phyloP scores from a whole-genome alignment of 2,113 vertebrate genomes.

The Ophiodon elongatus region DNA sequence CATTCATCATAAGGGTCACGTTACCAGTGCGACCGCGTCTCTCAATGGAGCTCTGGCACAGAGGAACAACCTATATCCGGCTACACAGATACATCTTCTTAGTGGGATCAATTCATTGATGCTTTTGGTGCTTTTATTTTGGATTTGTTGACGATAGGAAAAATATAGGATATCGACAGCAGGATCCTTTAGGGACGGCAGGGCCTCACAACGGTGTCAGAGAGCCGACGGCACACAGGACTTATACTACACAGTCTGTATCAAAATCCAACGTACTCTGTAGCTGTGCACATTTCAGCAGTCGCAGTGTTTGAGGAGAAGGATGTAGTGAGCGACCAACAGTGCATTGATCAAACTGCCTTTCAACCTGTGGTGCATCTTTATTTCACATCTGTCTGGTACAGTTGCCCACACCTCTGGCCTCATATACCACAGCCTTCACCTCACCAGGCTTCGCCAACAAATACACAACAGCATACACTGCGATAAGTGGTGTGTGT shows the following conservation, averaged over 20 bases:
- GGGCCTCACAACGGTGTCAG: constrained; percentile 5
- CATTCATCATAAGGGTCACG: neutral
- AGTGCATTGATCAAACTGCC: constrained; percentile 71
- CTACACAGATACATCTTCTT: neutral
- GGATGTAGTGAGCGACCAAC: constrained; percentile 38
- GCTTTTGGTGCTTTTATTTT: constrained; percentile 18
- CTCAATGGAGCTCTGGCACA: neutral
- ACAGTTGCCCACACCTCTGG: constrained; percentile 62
- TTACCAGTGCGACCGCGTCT: neutral
- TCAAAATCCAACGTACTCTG: constrained; percentile 21
- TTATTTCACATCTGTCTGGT: constrained; percentile 68
- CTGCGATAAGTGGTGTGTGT: constrained; percentile 87
- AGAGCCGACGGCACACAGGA: constrained; percentile 4
- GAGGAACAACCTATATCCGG: neutral
- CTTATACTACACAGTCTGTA: constrained; percentile 8
- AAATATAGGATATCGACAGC: constrained; percentile 6
- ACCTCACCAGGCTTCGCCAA: constrained; percentile 65
- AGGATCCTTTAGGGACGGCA: neutral
- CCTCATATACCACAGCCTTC: constrained; percentile 68
- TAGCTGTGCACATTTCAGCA: constrained; percentile 41
- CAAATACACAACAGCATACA: constrained; percentile 80
- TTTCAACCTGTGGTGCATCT: constrained; percentile 74
- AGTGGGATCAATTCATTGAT: neutral
- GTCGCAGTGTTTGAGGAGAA: constrained; percentile 47
- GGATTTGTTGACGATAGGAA: constrained; percentile 9